Conservation (phyloP, 2,113 vertebrate species). For the Zingel zingel region DNA sequence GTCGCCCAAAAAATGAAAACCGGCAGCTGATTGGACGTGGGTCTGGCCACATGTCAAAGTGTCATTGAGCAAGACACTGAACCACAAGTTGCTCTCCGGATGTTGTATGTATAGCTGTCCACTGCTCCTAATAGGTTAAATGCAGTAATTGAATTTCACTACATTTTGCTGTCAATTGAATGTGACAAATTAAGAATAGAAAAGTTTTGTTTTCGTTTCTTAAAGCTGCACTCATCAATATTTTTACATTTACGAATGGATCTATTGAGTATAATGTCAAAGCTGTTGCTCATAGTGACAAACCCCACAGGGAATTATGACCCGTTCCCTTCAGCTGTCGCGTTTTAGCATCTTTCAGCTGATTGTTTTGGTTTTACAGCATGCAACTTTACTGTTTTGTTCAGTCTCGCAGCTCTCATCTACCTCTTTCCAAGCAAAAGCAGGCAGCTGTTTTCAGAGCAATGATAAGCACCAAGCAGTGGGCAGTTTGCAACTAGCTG, state of each 20-base stretch:
- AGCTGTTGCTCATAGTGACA: neutral
- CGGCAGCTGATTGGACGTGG: too few relatives aligned
- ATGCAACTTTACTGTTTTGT: neutral
- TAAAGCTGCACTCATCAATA: too few relatives aligned
- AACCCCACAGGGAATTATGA: neutral
- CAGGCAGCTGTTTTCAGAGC: neutral
- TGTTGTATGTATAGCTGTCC: too few relatives aligned
- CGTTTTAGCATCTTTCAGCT: neutral
- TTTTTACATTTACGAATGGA: neutral
- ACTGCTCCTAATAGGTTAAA: too few relatives aligned
- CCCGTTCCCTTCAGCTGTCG: neutral
- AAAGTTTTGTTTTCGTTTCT: too few relatives aligned
- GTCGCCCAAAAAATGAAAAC: too few relatives aligned
- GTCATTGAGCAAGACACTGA: too few relatives aligned
- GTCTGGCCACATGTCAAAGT: too few relatives aligned
- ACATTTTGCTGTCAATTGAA: too few relatives aligned
- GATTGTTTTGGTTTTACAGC: neutral
- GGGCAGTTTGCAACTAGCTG: neutral
- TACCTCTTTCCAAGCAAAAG: neutral
- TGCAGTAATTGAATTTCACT: too few relatives aligned
- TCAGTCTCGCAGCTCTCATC: neutral
- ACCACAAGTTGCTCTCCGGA: too few relatives aligned
- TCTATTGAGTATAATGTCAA: neutral
- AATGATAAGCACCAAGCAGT: neutral
- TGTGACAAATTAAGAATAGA: too few relatives aligned